phyloP scores from a whole-genome alignment of 64 coral and sea anemone genomes.

The Trachythela sp. region DNA sequence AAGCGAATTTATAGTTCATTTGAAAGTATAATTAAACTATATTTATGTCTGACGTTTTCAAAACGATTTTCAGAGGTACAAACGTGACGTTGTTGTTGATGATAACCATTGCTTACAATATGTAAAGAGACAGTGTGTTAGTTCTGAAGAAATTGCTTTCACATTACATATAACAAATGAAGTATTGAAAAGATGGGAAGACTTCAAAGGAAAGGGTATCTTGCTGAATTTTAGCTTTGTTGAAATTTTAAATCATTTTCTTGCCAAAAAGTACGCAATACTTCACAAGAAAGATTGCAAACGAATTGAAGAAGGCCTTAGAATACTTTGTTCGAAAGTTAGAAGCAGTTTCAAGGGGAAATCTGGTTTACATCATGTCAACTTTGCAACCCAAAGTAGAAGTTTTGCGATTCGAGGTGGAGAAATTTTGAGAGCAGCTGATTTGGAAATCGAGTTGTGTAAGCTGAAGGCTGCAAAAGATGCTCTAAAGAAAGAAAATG shows the following conservation, averaged over 20 bases:
- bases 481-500: neutral
- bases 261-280: neutral
- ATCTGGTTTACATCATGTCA: neutral
- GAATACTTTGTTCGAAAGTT: neutral
- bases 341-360: neutral
- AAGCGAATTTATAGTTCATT: too few species aligned
- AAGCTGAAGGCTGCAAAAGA: neutral
- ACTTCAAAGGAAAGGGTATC: neutral
- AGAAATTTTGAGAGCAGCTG: neutral
- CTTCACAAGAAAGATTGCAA: neutral
- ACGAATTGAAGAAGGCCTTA: neutral
- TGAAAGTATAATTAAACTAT: too few species aligned
- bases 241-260: neutral
- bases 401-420: neutral
- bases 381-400: neutral
- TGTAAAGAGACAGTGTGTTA: neutral
- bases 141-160: neutral
- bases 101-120: neutral
- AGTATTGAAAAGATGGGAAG: too few species aligned
- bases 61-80: neutral
- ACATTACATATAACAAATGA: neutral
- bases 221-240: neutral
- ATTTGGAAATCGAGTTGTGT: neutral
- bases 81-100: conserved; percentile 1
- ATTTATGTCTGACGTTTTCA: too few species aligned